Conservation (phyloP, 2,888 invertebrate genomes). For the Temnothorax rugatulus region DNA sequence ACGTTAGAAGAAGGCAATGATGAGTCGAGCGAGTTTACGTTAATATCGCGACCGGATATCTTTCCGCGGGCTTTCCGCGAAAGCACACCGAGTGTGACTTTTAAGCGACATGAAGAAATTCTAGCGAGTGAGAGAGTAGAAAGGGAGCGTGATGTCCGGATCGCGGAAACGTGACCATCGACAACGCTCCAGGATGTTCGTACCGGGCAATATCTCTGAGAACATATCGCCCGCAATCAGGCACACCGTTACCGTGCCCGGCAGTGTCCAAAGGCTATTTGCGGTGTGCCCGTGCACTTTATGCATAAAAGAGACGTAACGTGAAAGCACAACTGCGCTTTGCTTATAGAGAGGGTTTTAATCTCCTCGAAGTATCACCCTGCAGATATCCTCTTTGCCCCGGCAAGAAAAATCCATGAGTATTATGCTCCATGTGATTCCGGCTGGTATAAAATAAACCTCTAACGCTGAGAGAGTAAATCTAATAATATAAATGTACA, state of each 20-base stretch:
- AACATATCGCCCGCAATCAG: conserved; percentile 76
- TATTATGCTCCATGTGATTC: neutral
- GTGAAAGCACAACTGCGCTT: conserved; percentile 66
- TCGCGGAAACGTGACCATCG: conserved; percentile 77
- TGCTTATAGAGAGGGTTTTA: conserved; percentile 47
- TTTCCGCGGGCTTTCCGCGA: conserved; percentile 51
- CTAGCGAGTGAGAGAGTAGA: conserved; percentile 64
- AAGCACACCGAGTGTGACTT: conserved; percentile 42
- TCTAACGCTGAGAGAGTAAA: neutral
- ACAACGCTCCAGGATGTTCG: conserved; percentile 75
- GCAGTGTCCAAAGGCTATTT: conserved; percentile 76
- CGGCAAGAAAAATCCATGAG: conserved; percentile 26
- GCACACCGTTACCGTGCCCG: conserved; percentile 73
- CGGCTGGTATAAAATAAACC: conserved; percentile 16
- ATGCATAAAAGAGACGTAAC: conserved; percentile 75
- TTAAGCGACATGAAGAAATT: conserved; percentile 57
- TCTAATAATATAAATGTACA: conserved; percentile 14
- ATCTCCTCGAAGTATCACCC: conserved; percentile 63
- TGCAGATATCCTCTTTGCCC: conserved; percentile 27
- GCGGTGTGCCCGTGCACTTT: conserved; percentile 69
- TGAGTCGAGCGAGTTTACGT: neutral
- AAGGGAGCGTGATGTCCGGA: conserved; percentile 76
- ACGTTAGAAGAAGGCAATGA: neutral
- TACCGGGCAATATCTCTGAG: conserved; percentile 72
- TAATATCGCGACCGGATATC: conserved; percentile 55